These are phyloP conservation scores for Eretmocerus hayati DNA, from an alignment of 2,888 invertebrate species.

Conservation along the genomic window DNA sequence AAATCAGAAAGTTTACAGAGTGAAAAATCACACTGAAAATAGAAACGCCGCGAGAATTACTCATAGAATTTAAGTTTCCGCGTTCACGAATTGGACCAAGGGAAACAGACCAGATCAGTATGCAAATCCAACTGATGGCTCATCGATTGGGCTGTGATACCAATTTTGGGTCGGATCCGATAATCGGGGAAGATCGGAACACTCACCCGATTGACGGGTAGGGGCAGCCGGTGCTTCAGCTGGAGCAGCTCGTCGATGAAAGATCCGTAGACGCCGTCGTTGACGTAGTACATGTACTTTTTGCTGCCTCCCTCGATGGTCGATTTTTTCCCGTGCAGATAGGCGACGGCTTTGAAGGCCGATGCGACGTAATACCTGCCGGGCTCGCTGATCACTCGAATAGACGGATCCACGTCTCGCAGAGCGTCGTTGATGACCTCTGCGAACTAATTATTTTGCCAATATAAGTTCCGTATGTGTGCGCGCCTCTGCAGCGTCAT, in stretches of 20 bases:
- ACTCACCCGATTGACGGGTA: slow-evolving; percentile 6
- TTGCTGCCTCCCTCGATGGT: slow-evolving; percentile 22
- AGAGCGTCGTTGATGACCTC: slow-evolving; percentile 50
- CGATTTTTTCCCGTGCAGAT: slow-evolving; percentile 50
- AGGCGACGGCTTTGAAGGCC: slow-evolving; percentile 53
- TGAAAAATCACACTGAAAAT: too few species aligned
- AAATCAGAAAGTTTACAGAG: too few species aligned
- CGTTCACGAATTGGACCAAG: too few species aligned
- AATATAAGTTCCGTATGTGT: too few species aligned
- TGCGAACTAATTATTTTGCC: slow-evolving; percentile 39
- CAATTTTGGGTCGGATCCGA: too few species aligned
- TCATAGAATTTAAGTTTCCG: too few species aligned
- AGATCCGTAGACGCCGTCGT: slow-evolving; percentile 58
- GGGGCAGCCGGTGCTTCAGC: slow-evolving; percentile 25
- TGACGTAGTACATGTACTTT: slow-evolving; percentile 53
- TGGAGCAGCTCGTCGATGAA: slow-evolving; percentile 51
- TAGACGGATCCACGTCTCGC: slow-evolving; percentile 39
- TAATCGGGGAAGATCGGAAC: too few species aligned
- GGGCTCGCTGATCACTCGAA: slow-evolving; percentile 54
- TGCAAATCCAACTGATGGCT: too few species aligned
- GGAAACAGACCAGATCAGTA: too few species aligned
- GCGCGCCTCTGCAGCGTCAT: too few species aligned
- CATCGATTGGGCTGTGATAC: too few species aligned
- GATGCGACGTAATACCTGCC: slow-evolving; percentile 59
- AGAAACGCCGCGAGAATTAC: too few species aligned